Conservation (phyloP, 2,888 invertebrate genomes). For the Nudaria mundana region DNA sequence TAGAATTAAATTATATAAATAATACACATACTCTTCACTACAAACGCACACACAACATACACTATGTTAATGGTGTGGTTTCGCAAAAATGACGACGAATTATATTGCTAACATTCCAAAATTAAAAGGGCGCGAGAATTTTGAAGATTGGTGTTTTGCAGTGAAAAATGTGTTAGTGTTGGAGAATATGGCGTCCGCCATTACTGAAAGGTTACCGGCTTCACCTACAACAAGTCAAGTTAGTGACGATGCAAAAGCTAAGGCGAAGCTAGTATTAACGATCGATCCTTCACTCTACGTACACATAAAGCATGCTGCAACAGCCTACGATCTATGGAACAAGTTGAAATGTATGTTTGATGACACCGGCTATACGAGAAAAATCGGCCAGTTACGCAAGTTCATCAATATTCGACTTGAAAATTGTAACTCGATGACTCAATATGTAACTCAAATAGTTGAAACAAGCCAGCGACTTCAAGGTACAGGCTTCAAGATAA, state of each 20-base stretch:
- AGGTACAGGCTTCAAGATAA: slow-evolving; percentile 8
- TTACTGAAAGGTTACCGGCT: not conserved
- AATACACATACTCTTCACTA: no score
- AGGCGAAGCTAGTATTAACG: slow-evolving; percentile 10
- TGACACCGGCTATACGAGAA: not conserved
- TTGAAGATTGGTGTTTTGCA: slow-evolving; percentile 5
- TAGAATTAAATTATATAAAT: no score
- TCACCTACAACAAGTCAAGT: not conserved
- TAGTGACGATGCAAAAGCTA: slow-evolving; percentile 5
- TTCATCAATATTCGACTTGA: slow-evolving; percentile 8
- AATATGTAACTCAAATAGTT: slow-evolving; percentile 9
- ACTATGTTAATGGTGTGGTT: no score
- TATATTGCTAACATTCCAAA: slow-evolving; percentile 7
- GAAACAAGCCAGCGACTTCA: slow-evolving; percentile 7
- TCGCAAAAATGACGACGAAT: not conserved
- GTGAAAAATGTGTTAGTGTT: slow-evolving; percentile 9
- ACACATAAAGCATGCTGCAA: slow-evolving; percentile 4
- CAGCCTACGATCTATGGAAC: slow-evolving; percentile 6
- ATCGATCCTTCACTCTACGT: slow-evolving; percentile 9
- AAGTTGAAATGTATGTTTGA: slow-evolving; percentile 3
- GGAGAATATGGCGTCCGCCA: not conserved
- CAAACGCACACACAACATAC: no score
- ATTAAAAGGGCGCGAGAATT: slow-evolving; percentile 1
- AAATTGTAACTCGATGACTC: slow-evolving; percentile 8
- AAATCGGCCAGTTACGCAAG: slow-evolving; percentile 7